A percentile compares a stretch with the other conserved stretches of the same genome.
phyloP scores from a whole-genome alignment of 2,888 invertebrate species.

The Himalopsyche anomala region DNA sequence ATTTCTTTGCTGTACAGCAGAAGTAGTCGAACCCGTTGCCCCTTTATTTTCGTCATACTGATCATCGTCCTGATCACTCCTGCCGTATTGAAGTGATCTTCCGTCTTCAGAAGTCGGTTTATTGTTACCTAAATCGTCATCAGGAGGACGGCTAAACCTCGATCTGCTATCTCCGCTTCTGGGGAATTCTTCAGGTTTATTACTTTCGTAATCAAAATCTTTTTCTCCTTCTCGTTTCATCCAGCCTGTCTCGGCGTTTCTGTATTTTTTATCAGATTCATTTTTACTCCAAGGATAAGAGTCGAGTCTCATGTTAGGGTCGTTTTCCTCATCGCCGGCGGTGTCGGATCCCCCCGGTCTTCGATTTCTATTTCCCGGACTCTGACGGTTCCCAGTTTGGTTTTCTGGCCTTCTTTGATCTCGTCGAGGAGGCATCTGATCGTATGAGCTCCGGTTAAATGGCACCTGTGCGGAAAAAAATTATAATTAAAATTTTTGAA shows the following conservation, averaged over 20 bases:
- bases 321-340: background rate
- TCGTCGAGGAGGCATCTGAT: conserved; percentile 46
- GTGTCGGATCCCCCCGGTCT: conserved; percentile 1
- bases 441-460: conserved; percentile 24
- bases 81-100: conserved; percentile 48
- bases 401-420: conserved; percentile 54
- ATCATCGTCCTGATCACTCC: conserved; percentile 42
- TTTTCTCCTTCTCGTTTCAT: conserved; percentile 57
- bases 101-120: conserved; percentile 47
- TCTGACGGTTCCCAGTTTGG: conserved; percentile 50
- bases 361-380: conserved; percentile 52
- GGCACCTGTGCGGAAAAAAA: background rate
- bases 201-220: conserved; percentile 57
- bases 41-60: conserved; percentile 18
- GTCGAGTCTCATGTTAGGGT: conserved; percentile 57
- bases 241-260: conserved; percentile 54
- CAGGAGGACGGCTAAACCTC: conserved; percentile 49
- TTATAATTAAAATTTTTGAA: no score
- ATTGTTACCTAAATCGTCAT: background rate
- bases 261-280: conserved; percentile 57
- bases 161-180: conserved; percentile 50
- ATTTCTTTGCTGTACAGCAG: background rate
- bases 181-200: conserved; percentile 54
- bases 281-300: conserved; percentile 61
- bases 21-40: background rate